Evolutionary conservation across 2,113 vertebrate species (phyloP), one percentile per base, ranked within the genome.

Genomic region (Zosterops hypoxanthus): DNA sequence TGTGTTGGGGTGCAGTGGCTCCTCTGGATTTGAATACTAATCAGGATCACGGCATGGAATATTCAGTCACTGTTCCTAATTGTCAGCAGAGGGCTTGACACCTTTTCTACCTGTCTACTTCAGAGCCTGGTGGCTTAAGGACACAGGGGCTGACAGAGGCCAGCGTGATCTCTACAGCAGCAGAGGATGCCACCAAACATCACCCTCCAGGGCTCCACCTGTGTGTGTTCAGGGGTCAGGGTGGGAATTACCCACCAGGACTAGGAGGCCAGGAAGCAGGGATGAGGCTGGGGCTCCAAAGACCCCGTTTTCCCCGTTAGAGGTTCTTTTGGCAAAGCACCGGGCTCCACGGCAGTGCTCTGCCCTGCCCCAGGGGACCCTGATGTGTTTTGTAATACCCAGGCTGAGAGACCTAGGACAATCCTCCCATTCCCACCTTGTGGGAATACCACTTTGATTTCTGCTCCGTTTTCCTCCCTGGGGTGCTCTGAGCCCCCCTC

Each of bases 1-100:
- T 0, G 11, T 0, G 0, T 23, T 50, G 85, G 82, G 75, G 23
- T 92, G 28, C 31, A 26, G 28, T 5, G 5, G 8, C 5, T 36
- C 33, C 33, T 20, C 34, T 20, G 49, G 39, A 44, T 84, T 71
- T 87, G 31, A n/a, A 23, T 10, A 6, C 12, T 41, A 41, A 79
- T 3, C 6, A 12, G 65, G 22, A 56, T 41, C 47, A 14, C 0
- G 0, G 31, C n/a, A 12, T 1, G 16, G 65, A 44, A 64, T 70
- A 57, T 75, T 75, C 73, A 57, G 18, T 6, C 46, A 20, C 22
- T 3, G 6, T 24, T 39, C 19, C 39, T 50, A 44, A 46, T 13
- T 50, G 4, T 59, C n/a, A 56, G 46, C 59, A 17, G 3, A 25
- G 28, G 66, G 11, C 5, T 90, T 64, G 49, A 71, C 44, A 19